phyloP scores from a whole-genome alignment of 2,888 invertebrate species.

The Nomada fucata region DNA sequence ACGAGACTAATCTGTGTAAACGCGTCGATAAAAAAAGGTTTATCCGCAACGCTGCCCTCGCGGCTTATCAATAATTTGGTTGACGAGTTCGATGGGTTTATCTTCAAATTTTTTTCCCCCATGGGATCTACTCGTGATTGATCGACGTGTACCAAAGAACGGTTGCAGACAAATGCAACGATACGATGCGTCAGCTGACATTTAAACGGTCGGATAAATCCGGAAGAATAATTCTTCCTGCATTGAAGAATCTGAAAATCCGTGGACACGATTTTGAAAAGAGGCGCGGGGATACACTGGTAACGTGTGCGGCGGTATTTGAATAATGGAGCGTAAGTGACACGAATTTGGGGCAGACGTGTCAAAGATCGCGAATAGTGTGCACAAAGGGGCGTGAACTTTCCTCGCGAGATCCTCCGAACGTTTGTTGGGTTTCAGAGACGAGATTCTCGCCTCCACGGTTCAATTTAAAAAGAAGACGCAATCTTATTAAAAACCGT shows the following conservation, averaged over 20 bases:
- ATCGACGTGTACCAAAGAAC: neutral
- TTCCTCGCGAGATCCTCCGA: neutral
- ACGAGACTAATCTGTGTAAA: neutral
- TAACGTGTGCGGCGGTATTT: neutral
- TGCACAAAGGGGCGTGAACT: neutral
- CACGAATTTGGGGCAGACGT: neutral
- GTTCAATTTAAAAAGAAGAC: too few relatives aligned
- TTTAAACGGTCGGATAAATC: neutral
- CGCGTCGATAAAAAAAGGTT: conserved; percentile 3
- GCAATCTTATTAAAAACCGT: too few relatives aligned
- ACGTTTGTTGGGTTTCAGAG: neutral
- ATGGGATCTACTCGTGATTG: neutral
- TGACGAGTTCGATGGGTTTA: conserved; percentile 20
- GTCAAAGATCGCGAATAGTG: neutral
- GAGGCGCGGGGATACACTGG: neutral
- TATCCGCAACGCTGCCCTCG: neutral
- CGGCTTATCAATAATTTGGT: neutral
- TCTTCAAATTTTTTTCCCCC: neutral
- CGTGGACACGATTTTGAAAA: too few relatives aligned
- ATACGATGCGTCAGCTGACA: too few relatives aligned
- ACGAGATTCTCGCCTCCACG: too few relatives aligned
- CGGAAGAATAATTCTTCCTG: neutral
- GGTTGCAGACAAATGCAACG: too few relatives aligned
- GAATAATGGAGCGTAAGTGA: neutral
- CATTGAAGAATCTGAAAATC: neutral